Percentiles rank a stretch among this genome's conserved stretches.
phyloP scores from a whole-genome alignment of 2,888 invertebrate genomes.

The Isoperla grammatica region DNA sequence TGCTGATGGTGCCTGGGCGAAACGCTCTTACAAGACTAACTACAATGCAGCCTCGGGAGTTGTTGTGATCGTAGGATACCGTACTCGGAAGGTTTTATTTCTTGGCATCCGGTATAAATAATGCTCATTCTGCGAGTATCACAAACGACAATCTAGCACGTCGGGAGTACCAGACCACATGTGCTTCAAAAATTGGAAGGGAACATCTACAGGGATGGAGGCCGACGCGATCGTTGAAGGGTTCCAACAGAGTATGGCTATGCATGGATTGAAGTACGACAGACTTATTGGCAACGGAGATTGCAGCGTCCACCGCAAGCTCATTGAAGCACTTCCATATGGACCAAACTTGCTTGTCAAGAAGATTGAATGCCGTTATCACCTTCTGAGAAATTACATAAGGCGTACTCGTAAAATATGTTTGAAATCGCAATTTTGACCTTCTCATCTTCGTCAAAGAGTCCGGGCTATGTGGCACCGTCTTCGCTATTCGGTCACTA shows the following conservation, averaged over 20 bases:
- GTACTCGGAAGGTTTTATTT: conserved; percentile 21
- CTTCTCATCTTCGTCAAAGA: background rate
- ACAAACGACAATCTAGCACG: background rate
- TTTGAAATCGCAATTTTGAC: conserved; percentile 1
- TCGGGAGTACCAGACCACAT: background rate
- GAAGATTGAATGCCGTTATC: conserved; percentile 17
- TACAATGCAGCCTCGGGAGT: conserved; percentile 29
- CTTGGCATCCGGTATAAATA: conserved; percentile 21
- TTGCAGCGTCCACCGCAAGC: conserved; percentile 18
- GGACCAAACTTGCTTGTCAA: conserved; percentile 5
- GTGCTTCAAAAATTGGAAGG: too few relatives aligned
- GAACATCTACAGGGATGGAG: too few relatives aligned
- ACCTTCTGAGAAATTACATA: conserved; percentile 16
- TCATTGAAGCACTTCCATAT: conserved; percentile 15
- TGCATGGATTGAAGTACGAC: conserved; percentile 17
- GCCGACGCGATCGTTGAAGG: conserved; percentile 23
- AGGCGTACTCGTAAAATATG: conserved; percentile 5
- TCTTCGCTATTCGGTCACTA: conserved; percentile 16
- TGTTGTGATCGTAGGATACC: conserved; percentile 19
- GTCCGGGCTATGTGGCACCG: background rate
- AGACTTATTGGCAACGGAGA: background rate
- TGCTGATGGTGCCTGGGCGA: conserved; percentile 36
- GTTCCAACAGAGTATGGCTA: conserved; percentile 23
- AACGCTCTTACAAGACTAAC: conserved; percentile 33
- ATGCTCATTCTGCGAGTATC: conserved; percentile 18